A percentile compares a stretch with the other conserved stretches of the same genome.
Evolutionary conservation across 2,797 vertebrate species (phyloP).

Genomic region (Enteromius anoplus): DNA sequence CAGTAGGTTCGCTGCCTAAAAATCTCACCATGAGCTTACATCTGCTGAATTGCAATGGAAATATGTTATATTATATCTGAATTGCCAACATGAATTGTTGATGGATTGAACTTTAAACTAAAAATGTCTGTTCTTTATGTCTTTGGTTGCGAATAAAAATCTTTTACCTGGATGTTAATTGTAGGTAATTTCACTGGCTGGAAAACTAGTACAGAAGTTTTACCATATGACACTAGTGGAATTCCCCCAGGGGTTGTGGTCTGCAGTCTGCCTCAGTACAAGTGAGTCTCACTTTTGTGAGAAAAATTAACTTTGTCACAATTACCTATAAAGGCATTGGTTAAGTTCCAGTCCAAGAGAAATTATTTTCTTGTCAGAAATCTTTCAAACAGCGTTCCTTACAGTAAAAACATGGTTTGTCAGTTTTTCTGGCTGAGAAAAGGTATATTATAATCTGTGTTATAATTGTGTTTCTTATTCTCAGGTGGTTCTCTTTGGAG

Average conservation of each 20-base stretch:
- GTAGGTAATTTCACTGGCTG: constrained; percentile 82
- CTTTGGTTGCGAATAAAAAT: neutral
- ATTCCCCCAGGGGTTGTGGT: constrained; percentile 74
- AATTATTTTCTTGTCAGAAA: neutral
- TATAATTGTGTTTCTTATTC: neutral
- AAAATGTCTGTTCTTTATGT: neutral
- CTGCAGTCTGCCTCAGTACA: constrained; percentile 69
- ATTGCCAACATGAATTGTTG: neutral
- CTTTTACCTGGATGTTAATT: neutral
- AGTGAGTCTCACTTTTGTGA: constrained; percentile 57
- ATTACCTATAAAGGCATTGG: neutral
- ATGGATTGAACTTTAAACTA: neutral
- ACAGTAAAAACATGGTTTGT: neutral
- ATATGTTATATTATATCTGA: neutral
- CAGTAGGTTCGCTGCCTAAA: neutral
- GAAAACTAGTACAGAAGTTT: constrained; percentile 72
- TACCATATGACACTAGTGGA: constrained; percentile 75
- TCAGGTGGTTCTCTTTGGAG: constrained; percentile 86
- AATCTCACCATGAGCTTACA: neutral
- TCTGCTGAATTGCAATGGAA: neutral
- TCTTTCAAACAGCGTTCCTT: neutral
- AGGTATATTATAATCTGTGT: neutral
- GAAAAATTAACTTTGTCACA: neutral
- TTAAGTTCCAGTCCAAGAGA: neutral
- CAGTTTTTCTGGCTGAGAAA: neutral